phyloP scores from a whole-genome alignment of 2,888 invertebrate species.

The Lasioglossum lativentre region DNA sequence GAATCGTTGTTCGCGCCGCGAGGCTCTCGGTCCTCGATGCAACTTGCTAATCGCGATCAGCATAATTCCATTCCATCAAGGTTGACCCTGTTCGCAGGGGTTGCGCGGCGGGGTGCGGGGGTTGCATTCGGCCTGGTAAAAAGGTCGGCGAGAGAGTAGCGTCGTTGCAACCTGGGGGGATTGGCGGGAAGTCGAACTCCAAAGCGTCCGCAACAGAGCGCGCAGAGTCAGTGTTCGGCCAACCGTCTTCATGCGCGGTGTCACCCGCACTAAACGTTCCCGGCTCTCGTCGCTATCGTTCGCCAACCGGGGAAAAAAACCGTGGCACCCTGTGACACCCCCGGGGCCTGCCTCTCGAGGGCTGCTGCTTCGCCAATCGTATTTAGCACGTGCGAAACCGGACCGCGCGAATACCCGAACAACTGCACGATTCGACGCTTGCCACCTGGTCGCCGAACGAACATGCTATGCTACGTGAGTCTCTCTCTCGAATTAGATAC shows the following conservation, averaged over 20 bases:
- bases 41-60: slow-evolving; percentile 41
- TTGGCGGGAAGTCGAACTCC: slow-evolving; percentile 76
- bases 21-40: neutral
- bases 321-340: neutral
- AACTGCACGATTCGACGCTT: neutral
- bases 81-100: slow-evolving; percentile 41
- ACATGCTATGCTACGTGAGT: slow-evolving; percentile 77
- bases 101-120: slow-evolving; percentile 9
- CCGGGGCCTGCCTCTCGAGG: neutral
- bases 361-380: neutral
- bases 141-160: slow-evolving; percentile 57
- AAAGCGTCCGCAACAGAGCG: slow-evolving; percentile 70
- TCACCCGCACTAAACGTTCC: slow-evolving; percentile 34
- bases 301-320: neutral
- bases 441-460: neutral
- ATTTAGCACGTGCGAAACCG: slow-evolving; percentile 14
- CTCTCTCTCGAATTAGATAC: neutral
- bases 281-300: neutral
- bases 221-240: slow-evolving; percentile 77
- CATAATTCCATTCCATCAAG: slow-evolving; percentile 35
- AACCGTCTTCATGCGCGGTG: slow-evolving; percentile 77
- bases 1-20: neutral
- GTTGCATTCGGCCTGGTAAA: slow-evolving; percentile 52
- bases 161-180: slow-evolving; percentile 65
- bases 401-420: neutral